These are phyloP conservation scores for Zaprionus inermis DNA, from an alignment of 1,140 invertebrate genomes.

Conservation along the genomic window DNA sequence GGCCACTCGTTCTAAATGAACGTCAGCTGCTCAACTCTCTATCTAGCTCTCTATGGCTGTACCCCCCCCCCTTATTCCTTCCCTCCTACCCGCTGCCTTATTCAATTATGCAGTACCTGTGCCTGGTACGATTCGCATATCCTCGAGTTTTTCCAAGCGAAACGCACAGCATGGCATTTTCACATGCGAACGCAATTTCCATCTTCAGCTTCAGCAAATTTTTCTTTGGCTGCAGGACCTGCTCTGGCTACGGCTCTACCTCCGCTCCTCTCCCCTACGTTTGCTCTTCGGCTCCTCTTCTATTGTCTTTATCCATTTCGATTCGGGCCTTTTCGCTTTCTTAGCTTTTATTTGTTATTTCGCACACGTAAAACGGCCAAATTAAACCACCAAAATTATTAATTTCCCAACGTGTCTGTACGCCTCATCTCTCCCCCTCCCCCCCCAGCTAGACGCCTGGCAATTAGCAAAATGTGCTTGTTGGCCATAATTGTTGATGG, in stretches of 20 bases:
- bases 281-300: not conserved
- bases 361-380: conserved; percentile 67
- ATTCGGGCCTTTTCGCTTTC: conserved; percentile 31
- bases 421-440: conserved; percentile 23
- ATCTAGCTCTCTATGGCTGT: not conserved
- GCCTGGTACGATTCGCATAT: conserved; percentile 42
- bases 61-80: no score
- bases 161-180: conserved; percentile 56
- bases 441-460: conserved; percentile 2
- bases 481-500: conserved; percentile 59
- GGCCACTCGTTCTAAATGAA: conserved; percentile 54
- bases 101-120: conserved; percentile 72
- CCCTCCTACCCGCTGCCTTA: not conserved
- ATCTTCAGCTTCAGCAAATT: conserved; percentile 26
- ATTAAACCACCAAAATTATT: conserved; percentile 76
- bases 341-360: conserved; percentile 48
- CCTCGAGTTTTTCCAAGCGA: conserved; percentile 45
- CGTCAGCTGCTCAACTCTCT: conserved; percentile 30
- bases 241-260: not conserved
- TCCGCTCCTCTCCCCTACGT: no score
- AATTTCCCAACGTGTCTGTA: conserved; percentile 61
- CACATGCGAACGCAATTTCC: conserved; percentile 49
- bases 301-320: conserved; percentile 11
- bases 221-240: not conserved
- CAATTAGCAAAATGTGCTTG: conserved; percentile 76